phyloP scores from a whole-genome alignment of 2,113 vertebrate species.

The Cyprinodon brontotheroides region DNA sequence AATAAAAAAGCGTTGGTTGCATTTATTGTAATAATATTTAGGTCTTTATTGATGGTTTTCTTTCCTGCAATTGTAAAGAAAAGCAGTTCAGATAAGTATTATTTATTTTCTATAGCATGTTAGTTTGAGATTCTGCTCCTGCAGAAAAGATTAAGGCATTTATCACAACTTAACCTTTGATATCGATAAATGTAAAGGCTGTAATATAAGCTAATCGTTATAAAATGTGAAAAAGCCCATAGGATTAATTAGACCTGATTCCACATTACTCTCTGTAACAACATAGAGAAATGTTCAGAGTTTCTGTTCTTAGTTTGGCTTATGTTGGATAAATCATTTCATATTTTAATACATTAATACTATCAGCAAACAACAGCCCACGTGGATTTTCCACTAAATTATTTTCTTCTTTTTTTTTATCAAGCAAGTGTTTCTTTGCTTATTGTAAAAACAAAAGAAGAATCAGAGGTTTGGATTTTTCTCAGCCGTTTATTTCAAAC shows the following conservation, averaged over 20 bases:
- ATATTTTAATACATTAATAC: background rate
- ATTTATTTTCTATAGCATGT: background rate
- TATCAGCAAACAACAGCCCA: background rate
- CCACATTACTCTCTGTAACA: too few species aligned
- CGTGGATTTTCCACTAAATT: background rate
- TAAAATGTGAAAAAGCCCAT: background rate
- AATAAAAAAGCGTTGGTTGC: background rate
- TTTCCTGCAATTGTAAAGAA: background rate
- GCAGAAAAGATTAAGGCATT: background rate
- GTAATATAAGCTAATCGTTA: background rate
- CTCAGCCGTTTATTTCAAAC: background rate
- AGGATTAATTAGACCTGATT: too few species aligned
- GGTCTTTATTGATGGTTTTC: too few species aligned
- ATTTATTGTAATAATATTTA: background rate
- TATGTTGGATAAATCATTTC: background rate
- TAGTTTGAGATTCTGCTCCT: background rate
- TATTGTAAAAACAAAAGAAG: background rate
- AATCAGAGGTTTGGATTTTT: background rate
- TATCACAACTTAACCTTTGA: too few species aligned
- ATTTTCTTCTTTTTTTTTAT: background rate
- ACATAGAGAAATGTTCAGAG: background rate
- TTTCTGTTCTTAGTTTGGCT: background rate
- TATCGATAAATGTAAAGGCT: background rate
- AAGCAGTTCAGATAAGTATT: background rate
- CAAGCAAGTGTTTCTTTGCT: too few species aligned